A percentile compares a stretch with the other conserved stretches of the same genome.
These are phyloP conservation scores for Stomatorhinus ivindoensis DNA, from an alignment of 2,113 vertebrate genomes.

Conservation along the genomic window DNA sequence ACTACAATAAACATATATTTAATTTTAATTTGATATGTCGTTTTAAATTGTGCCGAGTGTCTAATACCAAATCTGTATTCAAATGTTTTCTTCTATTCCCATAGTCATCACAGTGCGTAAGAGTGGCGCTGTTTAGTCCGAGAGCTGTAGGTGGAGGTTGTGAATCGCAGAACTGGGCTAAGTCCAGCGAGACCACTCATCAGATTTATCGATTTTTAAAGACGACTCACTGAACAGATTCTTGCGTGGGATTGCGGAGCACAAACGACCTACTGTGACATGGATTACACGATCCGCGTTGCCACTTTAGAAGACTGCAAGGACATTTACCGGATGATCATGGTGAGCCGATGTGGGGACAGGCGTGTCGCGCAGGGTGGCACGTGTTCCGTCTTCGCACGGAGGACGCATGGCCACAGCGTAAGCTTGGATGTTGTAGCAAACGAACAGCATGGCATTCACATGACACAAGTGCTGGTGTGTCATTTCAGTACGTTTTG, in stretches of 20 bases:
- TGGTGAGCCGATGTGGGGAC: slow-evolving; percentile 43
- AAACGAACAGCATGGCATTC: neutral
- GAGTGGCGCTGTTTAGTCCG: slow-evolving; percentile 14
- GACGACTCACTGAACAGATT: neutral
- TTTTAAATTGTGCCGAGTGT: neutral
- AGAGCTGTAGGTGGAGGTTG: neutral
- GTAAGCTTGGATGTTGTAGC: neutral
- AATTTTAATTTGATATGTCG: neutral
- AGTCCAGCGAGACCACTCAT: neutral
- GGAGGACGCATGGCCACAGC: neutral
- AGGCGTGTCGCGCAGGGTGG: neutral
- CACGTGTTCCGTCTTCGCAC: slow-evolving; percentile 4
- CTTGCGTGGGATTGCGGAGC: neutral
- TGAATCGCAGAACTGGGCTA: neutral
- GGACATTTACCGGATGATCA: slow-evolving; percentile 58
- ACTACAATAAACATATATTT: neutral
- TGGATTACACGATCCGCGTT: slow-evolving; percentile 56
- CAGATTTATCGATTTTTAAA: neutral
- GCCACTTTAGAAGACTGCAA: slow-evolving; percentile 62
- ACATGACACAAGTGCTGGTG: neutral
- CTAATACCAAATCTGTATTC: neutral
- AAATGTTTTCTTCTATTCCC: neutral
- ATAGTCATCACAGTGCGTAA: neutral
- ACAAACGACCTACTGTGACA: slow-evolving; percentile 15
- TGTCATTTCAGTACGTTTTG: neutral